These are phyloP conservation scores for Alca torda DNA, from an alignment of 2,797 vertebrate genomes.

Conservation along the genomic window DNA sequence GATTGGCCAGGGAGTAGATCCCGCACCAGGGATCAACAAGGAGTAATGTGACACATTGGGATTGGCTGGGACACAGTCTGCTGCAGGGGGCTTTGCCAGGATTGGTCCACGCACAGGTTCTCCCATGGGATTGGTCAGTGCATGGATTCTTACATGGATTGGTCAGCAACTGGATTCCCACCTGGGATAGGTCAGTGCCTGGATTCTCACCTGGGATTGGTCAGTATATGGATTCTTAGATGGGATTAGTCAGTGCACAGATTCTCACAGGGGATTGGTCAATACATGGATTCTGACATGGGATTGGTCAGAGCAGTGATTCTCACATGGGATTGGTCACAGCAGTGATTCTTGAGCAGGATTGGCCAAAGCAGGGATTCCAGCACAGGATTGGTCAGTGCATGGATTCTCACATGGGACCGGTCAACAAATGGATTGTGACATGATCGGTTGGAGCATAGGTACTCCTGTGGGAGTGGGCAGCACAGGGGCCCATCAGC, in stretches of 20 bases:
- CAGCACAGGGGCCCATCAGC: not conserved
- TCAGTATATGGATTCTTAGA: not conserved
- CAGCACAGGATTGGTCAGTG: not conserved
- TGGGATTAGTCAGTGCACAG: not conserved
- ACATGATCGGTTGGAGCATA: rapidly evolving
- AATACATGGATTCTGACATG: rapidly evolving
- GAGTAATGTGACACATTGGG: not conserved
- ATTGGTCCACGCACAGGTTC: not conserved
- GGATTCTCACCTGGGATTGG: not conserved
- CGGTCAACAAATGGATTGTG: not conserved
- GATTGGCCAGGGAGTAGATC: not conserved
- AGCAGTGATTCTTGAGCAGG: not conserved
- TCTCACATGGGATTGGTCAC: not conserved
- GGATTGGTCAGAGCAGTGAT: not conserved
- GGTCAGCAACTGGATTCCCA: not conserved
- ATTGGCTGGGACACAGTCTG: not conserved
- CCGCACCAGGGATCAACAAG: rapidly evolving
- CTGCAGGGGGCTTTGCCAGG: not conserved
- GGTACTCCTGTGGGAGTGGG: not conserved
- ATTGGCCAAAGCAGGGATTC: not conserved
- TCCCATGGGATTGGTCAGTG: not conserved
- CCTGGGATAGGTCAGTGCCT: not conserved
- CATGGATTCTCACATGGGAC: not conserved
- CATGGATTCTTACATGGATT: not conserved
- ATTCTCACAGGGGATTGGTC: not conserved